These are phyloP conservation scores for Cotesia chilonis DNA, from an alignment of 1,140 invertebrate genomes.

Conservation along the genomic window DNA sequence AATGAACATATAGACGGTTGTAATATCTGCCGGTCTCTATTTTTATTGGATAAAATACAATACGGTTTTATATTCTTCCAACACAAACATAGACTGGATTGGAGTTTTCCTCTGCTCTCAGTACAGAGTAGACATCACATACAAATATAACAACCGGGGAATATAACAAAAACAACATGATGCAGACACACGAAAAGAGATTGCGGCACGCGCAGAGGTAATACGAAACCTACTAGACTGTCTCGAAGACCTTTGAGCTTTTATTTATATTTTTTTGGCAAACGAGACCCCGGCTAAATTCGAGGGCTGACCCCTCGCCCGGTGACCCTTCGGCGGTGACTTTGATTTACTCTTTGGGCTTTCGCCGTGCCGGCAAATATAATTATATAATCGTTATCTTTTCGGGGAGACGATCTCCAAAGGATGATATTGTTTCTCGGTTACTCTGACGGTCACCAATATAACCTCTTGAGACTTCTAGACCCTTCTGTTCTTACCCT, in stretches of 20 bases:
- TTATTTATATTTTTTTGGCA: too few relatives aligned
- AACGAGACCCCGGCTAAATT: background rate
- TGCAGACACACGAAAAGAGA: too few relatives aligned
- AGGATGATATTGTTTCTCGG: constrained; percentile 17
- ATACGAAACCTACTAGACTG: constrained; percentile 24
- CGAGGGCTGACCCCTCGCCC: background rate
- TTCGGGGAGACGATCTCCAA: background rate
- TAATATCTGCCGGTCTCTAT: too few relatives aligned
- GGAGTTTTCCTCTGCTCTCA: too few relatives aligned
- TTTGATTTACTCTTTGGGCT: constrained; percentile 43
- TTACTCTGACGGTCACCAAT: constrained; percentile 1
- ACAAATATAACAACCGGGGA: too few relatives aligned
- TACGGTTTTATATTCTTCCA: too few relatives aligned
- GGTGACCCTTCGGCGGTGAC: constrained; percentile 5
- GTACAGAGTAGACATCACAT: too few relatives aligned
- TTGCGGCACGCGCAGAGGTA: constrained; percentile 35
- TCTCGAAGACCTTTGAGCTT: constrained; percentile 29
- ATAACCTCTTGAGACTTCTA: constrained; percentile 19
- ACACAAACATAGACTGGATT: too few relatives aligned
- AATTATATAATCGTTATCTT: constrained; percentile 40
- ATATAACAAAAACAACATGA: too few relatives aligned
- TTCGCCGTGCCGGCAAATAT: constrained; percentile 37
- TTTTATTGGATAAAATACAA: too few relatives aligned
- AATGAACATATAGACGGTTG: too few relatives aligned
- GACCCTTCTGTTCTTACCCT: background rate